Evolutionary conservation across 2,797 vertebrate genomes (phyloP), one percentile per base, ranked within the genome.

Genomic region (Eidolon dupreanum): DNA sequence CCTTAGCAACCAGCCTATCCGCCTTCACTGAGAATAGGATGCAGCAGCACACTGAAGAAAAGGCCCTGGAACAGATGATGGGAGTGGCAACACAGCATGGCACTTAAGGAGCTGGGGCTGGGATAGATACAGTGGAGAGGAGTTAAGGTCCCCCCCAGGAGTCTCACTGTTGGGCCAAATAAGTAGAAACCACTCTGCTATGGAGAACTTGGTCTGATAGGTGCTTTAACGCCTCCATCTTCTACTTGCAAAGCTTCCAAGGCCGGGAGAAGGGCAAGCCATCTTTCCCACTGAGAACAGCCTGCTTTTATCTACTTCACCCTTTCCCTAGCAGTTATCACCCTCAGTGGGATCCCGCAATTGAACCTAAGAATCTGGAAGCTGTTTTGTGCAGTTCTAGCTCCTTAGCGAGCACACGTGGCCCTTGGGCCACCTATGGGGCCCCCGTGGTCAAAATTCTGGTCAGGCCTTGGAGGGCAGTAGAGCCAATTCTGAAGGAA

Each of bases 1-100:
- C 51, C 86, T 91, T 51, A 88, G 81, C 71, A 87, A 73, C 90
- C 70, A 71, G 46, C 91, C 81, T 61, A 26, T 75, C 59, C 66
- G 26, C 66, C 83, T 92, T 73, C 88, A 73, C 12, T 89, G 88
- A 55, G 90, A 85, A 19, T 20, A 70, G 61, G 79, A 71, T 74
- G 12, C 70, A 87, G 66, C 70, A 20, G 73, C 41, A 75, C 53
- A 82, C 65, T 77, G 28, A 74, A 74, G 70, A 55, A 77, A 70
- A 93, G 77, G 75, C 63, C 53, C 63, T 83, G 22, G 11, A 88
- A 49, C 49, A 92, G 70, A 61, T 49, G 66, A 46, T 81, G 26
- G 73, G 82, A 94, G 33, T 63, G 22, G 49, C 49, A 85, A 6
- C 77, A 81, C 16, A 26, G 55, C 49, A n/a, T 78, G 43, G 46